phyloP scores from a whole-genome alignment of 2,888 invertebrate genomes.

The Ptilodon capucinus region DNA sequence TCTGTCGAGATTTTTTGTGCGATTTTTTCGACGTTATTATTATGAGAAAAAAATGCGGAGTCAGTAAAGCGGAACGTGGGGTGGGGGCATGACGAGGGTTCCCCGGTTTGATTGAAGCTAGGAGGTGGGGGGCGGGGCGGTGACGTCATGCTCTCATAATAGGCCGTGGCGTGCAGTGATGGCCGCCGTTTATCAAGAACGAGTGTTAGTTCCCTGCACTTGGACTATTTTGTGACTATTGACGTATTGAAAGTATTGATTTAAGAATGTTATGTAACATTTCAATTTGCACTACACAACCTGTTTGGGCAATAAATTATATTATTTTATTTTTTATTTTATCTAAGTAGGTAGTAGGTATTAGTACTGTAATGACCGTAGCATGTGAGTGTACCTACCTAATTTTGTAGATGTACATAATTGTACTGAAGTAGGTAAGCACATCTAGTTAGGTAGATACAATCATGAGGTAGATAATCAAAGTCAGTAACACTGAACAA shows the following conservation, averaged over 20 bases:
- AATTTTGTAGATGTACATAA: too few species aligned
- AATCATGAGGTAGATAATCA: not conserved
- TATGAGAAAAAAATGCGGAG: slow-evolving; percentile 81
- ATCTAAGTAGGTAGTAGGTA: too few species aligned
- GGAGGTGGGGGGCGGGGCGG: slow-evolving; percentile 80
- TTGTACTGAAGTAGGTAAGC: too few species aligned
- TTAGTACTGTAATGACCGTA: too few species aligned
- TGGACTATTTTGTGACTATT: slow-evolving; percentile 54
- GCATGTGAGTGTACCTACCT: too few species aligned
- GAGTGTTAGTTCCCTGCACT: slow-evolving; percentile 70
- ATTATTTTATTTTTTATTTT: too few species aligned
- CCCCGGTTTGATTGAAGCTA: slow-evolving; percentile 79
- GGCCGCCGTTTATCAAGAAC: slow-evolving; percentile 79
- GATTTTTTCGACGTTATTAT: slow-evolving; percentile 82
- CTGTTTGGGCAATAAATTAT: too few species aligned
- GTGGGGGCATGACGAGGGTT: slow-evolving; percentile 82
- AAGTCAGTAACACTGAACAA: slow-evolving; percentile 10
- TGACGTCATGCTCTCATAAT: slow-evolving; percentile 82
- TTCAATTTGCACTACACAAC: not conserved
- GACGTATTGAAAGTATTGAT: slow-evolving; percentile 6
- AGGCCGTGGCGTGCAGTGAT: slow-evolving; percentile 80
- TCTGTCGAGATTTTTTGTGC: slow-evolving; percentile 80
- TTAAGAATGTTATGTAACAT: not conserved
- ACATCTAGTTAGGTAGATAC: too few species aligned
- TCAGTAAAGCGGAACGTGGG: slow-evolving; percentile 80